These are phyloP conservation scores for Anorthoa munda DNA, from an alignment of 2,888 invertebrate genomes.

Conservation along the genomic window DNA sequence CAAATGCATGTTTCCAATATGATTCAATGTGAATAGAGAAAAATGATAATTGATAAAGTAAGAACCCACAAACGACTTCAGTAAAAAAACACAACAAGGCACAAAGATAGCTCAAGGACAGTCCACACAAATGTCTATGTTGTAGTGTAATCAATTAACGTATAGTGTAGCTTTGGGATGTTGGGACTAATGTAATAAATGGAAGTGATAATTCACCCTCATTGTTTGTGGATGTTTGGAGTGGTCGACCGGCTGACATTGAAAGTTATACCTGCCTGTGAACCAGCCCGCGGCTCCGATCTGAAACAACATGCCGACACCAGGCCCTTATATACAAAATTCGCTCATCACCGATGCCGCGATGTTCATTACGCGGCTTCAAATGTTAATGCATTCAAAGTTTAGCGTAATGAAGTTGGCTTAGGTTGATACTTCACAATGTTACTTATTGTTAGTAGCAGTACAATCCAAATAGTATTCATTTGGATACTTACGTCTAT, in stretches of 20 bases:
- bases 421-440: slow-evolving; percentile 51
- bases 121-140: slow-evolving; percentile 36
- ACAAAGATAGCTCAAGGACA: slow-evolving; percentile 27
- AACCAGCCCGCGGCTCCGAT: slow-evolving; percentile 98
- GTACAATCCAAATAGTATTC: slow-evolving; percentile 59
- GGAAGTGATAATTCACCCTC: slow-evolving; percentile 94
- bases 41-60: slow-evolving; percentile 10
- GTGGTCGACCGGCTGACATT: slow-evolving; percentile 99
- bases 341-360: slow-evolving; percentile 63
- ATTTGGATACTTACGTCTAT: slow-evolving; percentile 57
- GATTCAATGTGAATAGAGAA: slow-evolving; percentile 34
- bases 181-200: slow-evolving; percentile 69
- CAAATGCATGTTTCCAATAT: slow-evolving; percentile 26
- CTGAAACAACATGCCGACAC: slow-evolving; percentile 93
- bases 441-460: slow-evolving; percentile 61
- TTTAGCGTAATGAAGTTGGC: slow-evolving; percentile 62
- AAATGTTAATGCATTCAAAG: slow-evolving; percentile 62
- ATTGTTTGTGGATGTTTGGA: slow-evolving; percentile 97
- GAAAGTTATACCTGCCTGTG: slow-evolving; percentile 98
- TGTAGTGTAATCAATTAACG: slow-evolving; percentile 48
- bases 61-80: slow-evolving; percentile 30
- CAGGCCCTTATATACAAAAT: slow-evolving; percentile 79
- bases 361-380: slow-evolving; percentile 47
- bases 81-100: slow-evolving; percentile 24
- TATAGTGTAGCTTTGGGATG: slow-evolving; percentile 55